These are phyloP conservation scores for Ancistrus triradiatus DNA, from an alignment of 2,113 vertebrate genomes.

Conservation along the genomic window DNA sequence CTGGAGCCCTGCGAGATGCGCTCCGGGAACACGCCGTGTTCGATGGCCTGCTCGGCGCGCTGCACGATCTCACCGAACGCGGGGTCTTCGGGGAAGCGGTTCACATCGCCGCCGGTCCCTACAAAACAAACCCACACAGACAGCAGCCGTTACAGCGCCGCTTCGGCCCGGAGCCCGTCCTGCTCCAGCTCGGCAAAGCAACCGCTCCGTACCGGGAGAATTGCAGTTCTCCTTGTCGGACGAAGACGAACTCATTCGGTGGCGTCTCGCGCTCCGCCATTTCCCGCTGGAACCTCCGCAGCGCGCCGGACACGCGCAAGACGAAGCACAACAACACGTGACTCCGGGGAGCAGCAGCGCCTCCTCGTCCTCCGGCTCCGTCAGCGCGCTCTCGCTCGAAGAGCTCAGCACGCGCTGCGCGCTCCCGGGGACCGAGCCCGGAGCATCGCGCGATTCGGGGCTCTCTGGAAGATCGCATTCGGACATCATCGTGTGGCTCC, in stretches of 20 bases:
- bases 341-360: neutral
- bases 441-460: neutral
- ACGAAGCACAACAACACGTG: neutral
- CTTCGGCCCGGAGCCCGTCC: no score
- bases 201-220: neutral
- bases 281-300: neutral
- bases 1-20: conserved; percentile 95
- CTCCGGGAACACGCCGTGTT: conserved; percentile 83
- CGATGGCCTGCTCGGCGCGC: conserved; percentile 85
- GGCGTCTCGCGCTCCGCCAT: no score
- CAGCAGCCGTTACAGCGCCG: no score
- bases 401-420: neutral
- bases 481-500: conserved; percentile 61
- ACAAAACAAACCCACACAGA: neutral
- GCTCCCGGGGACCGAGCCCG: neutral
- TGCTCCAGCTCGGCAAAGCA: no score
- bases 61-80: conserved; percentile 86
- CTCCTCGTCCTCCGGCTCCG: neutral
- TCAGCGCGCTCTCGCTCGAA: neutral
- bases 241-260: neutral
- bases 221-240: neutral
- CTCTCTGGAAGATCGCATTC: conserved; percentile 59
- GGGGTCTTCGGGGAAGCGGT: conserved; percentile 82
- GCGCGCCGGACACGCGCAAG: neutral
- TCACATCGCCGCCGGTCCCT: conserved; percentile 72